These are phyloP conservation scores for Ommatoiulus sabulosus DNA, from an alignment of 2,888 invertebrate genomes.

Conservation along the genomic window DNA sequence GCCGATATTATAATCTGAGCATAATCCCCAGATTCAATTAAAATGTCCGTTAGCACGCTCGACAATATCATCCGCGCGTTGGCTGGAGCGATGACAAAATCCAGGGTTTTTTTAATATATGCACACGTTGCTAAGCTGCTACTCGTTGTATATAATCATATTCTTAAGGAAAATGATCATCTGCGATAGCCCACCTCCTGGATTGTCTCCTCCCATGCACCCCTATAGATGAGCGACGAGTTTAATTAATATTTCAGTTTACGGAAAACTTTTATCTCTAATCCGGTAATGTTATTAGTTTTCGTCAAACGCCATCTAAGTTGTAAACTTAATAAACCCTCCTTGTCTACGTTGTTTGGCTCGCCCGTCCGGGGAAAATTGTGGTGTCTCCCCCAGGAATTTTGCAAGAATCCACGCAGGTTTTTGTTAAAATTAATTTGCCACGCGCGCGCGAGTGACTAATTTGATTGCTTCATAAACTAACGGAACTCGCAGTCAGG, in stretches of 20 bases:
- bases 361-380: not conserved
- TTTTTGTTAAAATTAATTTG: not conserved
- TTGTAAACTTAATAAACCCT: not conserved
- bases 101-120: not conserved
- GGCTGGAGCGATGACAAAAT: not conserved
- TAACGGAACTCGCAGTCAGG: not conserved
- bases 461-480: constrained; percentile 26
- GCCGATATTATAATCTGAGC: constrained; percentile 4
- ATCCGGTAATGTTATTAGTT: constrained; percentile 12
- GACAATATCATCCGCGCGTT: not conserved
- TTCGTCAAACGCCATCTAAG: not conserved
- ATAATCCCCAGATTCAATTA: constrained; percentile 18
- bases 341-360: not conserved
- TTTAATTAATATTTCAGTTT: constrained; percentile 33
- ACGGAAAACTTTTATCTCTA: not conserved
- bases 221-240: not conserved
- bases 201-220: not conserved
- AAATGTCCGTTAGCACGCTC: constrained; percentile 1
- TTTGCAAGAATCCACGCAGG: not conserved
- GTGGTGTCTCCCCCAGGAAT: not conserved
- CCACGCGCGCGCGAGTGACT: not conserved
- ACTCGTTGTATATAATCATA: not conserved
- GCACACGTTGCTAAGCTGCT: not conserved
- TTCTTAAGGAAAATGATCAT: not conserved
- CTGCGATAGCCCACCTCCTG: not conserved